A percentile compares a stretch with the other conserved stretches of the same genome.
phyloP scores from a whole-genome alignment of 1,140 invertebrate genomes.

The Dendrolimus punctatus region DNA sequence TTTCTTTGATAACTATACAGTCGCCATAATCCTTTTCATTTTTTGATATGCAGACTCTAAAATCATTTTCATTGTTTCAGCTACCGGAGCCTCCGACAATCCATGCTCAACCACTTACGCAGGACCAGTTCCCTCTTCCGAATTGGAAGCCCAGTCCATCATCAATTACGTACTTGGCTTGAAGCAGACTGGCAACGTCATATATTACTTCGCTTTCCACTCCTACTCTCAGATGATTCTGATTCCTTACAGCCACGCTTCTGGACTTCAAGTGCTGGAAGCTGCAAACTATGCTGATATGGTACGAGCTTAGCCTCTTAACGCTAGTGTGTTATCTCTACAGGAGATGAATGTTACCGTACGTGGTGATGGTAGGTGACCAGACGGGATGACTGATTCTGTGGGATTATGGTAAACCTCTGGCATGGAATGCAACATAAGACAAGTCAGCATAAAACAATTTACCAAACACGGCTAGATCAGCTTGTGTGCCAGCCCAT shows the following conservation, averaged over 20 bases:
- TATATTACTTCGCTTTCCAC: conserved; percentile 77
- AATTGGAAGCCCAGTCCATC: conserved; percentile 88
- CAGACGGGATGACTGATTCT: no score
- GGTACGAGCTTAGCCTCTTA: conserved; percentile 45
- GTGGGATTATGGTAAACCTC: no score
- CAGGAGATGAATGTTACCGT: no score
- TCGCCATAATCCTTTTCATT: no score
- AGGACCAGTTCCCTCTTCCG: conserved; percentile 88
- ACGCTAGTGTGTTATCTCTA: no score
- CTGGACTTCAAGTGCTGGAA: conserved; percentile 45
- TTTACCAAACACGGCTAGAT: no score
- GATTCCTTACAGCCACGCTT: conserved; percentile 80
- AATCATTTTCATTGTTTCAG: conserved; percentile 30
- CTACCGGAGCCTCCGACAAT: conserved; percentile 82
- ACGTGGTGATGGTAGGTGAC: no score
- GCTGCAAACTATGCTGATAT: conserved; percentile 76
- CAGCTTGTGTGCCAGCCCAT: no score
- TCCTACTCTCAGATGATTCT: conserved; percentile 83
- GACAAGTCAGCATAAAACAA: no score
- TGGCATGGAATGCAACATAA: no score
- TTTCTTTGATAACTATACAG: no score
- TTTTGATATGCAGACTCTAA: not conserved
- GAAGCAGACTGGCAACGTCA: conserved; percentile 37
- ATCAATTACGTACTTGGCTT: conserved; percentile 40
- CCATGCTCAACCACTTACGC: conserved; percentile 90